Evolutionary conservation across 2,888 invertebrate genomes (phyloP), one percentile per base, ranked within the genome.

Genomic region (Oxytorus armatus): DNA sequence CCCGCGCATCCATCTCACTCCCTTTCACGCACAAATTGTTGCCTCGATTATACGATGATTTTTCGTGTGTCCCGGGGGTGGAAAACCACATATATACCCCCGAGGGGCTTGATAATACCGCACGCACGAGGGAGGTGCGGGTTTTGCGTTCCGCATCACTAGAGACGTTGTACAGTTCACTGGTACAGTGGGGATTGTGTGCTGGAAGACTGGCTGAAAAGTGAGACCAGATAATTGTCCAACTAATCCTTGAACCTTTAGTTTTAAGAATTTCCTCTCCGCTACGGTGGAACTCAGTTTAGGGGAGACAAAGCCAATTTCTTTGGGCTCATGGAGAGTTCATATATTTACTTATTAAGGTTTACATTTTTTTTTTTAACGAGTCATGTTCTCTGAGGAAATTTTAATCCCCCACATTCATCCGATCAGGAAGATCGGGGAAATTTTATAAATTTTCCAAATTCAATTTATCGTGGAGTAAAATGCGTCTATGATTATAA

Each of bases 61-160:
- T n/a, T 57, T 39, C 79, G 44, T 4, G 73, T 57, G 42, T 33
- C 33, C 55, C 44, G 47, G 36, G 66, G 70, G 66, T 57, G 66
- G 73, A 65, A 47, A 59, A 76, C 69, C 77, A 66, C 72, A 78
- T 78, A 23, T 53, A 72, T 8, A 29, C 36, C 66, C 57, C 74
- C 68, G 25, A 33, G 55, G 47, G 73, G 55, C 70, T 84, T 81
- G 84, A 82, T 70, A 65, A 75, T 80, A 72, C 68, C 77, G 80
- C 76, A 61, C 68, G 74, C 76, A 61, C 74, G 49, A 68, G 70
- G 79, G 76, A 65, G 79, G 39, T 23, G 77, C 80, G 77, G 75
- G 74, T 59, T 69, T 66, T 25, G 47, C 57, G 84, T 83, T 83
- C 61, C 84, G 81, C 81, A 79, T 78, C 82, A 82, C 85, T 85